Evolutionary conservation across 2,113 vertebrate species (phyloP), one percentile per base, ranked within the genome.

Genomic region (Phainopepla nitens): DNA sequence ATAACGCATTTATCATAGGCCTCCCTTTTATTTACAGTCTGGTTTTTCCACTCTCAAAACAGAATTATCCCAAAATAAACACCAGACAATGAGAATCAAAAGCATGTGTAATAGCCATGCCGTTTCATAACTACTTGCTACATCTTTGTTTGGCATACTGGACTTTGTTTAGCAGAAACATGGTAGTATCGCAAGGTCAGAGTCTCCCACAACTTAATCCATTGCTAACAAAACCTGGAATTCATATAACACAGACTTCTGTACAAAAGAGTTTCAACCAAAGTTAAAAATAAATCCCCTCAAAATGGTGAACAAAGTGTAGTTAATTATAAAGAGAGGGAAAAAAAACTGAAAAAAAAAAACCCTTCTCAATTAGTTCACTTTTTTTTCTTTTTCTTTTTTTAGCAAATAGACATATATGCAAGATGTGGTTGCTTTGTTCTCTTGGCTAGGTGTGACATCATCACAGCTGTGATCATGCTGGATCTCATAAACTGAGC

Each of bases 51-150:
- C 36, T 80, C 70, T 91, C 50, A 73, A 82, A 95, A 78, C 77
- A 96, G 76, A 90, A 89, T 89, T 91, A 73, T 88, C 75, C 85
- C 42, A 84, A 90, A 96, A 95, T 89, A 95, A 96, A 95, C 70
- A 89, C 31, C 45, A 96, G 73, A 88, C 72, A 95, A 85, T 87
- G 53, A 76, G 78, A 96, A 90, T 82, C 85, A 96, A 77, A 92
- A 90, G 62, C 85, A 91, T 81, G 76, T 73, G 89, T 83, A 92
- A 89, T 87, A 94, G 69, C 57, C 75, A 9, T 89, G 54, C 44
- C 75, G 69, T 92, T 93, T 93, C 23, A 2, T 93, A 96, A 95
- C 51, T 69, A 81, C 89, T 91, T 95, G 91, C 81, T 93, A 54
- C 92, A 90, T 90, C 93, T 92, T 95, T 79, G 51, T 96, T 96